phyloP scores from a whole-genome alignment of 2,113 vertebrate genomes.

The Saccopteryx leptura region DNA sequence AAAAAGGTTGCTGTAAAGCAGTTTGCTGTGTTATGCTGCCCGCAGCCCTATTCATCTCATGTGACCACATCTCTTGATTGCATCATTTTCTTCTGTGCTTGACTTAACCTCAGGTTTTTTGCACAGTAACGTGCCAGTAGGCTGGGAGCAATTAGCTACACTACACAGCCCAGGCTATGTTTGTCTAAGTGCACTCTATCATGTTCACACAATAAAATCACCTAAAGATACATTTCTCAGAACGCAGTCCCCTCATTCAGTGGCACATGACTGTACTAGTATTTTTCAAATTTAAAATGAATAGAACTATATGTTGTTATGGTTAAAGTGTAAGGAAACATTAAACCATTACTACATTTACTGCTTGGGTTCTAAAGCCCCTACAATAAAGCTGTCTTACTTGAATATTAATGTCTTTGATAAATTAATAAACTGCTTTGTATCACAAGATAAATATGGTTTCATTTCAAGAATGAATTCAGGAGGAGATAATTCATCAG shows the following conservation, averaged over 20 bases:
- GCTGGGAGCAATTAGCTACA: neutral
- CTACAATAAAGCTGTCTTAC: constrained; percentile 78
- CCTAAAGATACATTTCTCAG: neutral
- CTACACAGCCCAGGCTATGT: neutral
- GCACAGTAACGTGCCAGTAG: too few species aligned
- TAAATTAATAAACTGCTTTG: constrained; percentile 70
- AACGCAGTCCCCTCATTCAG: neutral
- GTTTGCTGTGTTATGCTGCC: neutral
- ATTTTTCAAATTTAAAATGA: constrained; percentile 56
- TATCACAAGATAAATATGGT: constrained; percentile 72
- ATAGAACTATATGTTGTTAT: neutral
- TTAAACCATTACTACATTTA: constrained; percentile 65
- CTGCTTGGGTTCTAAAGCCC: constrained; percentile 5
- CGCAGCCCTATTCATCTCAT: neutral
- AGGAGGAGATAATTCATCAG: neutral
- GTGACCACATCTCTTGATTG: neutral
- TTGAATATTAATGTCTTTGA: constrained; percentile 74
- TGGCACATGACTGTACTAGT: neutral
- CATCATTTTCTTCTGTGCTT: neutral
- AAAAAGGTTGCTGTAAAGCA: neutral
- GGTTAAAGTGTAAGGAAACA: constrained; percentile 62
- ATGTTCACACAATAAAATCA: neutral
- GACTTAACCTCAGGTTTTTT: neutral
- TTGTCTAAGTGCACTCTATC: too few species aligned
- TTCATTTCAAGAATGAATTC: constrained; percentile 71